These are phyloP conservation scores for Ornithorhynchus anatinus DNA, from an alignment of 2,113 vertebrate species.

Conservation along the genomic window DNA sequence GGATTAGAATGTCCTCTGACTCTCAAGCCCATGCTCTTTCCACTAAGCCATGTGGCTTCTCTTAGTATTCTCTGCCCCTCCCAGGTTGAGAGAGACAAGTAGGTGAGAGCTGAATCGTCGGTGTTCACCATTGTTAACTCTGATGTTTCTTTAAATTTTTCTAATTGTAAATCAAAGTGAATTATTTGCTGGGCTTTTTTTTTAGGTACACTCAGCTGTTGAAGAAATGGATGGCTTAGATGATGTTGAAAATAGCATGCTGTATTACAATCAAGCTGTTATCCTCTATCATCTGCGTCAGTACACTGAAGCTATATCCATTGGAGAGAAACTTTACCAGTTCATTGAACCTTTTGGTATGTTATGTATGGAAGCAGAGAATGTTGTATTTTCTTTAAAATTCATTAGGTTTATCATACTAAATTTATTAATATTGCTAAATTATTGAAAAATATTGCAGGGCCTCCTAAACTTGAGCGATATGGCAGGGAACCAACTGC, in stretches of 20 bases:
- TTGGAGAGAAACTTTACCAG: constrained; percentile 97
- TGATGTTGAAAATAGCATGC: constrained; percentile 93
- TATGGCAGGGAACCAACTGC: too few relatives aligned
- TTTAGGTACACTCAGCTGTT: constrained; percentile 88
- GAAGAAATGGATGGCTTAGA: constrained; percentile 96
- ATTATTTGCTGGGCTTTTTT: not conserved
- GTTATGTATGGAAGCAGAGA: constrained; percentile 43
- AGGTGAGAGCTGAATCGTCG: too few relatives aligned
- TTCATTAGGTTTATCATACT: not conserved
- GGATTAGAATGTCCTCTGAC: too few relatives aligned
- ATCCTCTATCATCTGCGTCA: constrained; percentile 93
- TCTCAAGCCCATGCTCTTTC: too few relatives aligned
- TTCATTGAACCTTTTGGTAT: constrained; percentile 97
- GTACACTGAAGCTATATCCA: constrained; percentile 89
- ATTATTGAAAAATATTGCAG: not conserved
- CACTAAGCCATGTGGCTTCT: too few relatives aligned
- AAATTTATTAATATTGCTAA: not conserved
- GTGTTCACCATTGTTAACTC: not conserved
- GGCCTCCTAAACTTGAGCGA: not conserved
- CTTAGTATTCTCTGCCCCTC: too few relatives aligned
- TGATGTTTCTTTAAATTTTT: not conserved
- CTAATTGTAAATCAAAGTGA: not conserved
- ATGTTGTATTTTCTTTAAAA: too few relatives aligned
- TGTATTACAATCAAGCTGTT: constrained; percentile 97
- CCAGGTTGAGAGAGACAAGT: too few relatives aligned